Evolutionary conservation across 2,113 vertebrate species (phyloP), one percentile per base, ranked within the genome.

Genomic region (Paratilapia polleni): DNA sequence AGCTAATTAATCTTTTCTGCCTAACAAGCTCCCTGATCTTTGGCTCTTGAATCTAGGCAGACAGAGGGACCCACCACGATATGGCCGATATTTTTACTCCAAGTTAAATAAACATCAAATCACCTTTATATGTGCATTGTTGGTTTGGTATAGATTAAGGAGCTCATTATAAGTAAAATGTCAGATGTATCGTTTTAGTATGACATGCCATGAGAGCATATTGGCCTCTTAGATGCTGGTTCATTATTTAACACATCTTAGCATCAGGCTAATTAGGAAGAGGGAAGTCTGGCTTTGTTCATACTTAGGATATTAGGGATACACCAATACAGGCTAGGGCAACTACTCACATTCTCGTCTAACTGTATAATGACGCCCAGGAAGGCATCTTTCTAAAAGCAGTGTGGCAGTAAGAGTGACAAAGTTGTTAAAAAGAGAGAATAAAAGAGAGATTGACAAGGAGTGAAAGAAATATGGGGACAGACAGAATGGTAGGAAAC

Each of bases 191-290:
- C 68, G 43, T 59, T 84, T 76, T 41, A 28, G 19, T n/a, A 20
- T 83, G 77, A 86, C 86, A 77, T 79, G 70, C 70, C 56, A 38
- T 77, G 60, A 62, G 12, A 49, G 77, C 57, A 58, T 56, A 73
- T 76, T 84, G 83, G 78, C 54, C 80, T 86, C 78, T 88, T 84
- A 74, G 58, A 89, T 68, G 78, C 22, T n/a, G 31, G 43, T 54
- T 77, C 60, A 76, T 84, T 82, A 68, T 88, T 83, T 38, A 34
- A 22, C 57, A 73, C 31, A 56, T 47, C 83, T 78, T 74, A 83
- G 77, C 75, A 62, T 73, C 36, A 59, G 61, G 24, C 76, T 88
- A 80, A 91, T 88, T 90, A 80, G 38, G 34, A 81, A 52, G 62
- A 84, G 81, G 62, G 49, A 81, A 84, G 43, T 66, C 59, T 82